Base-by-base conservation (phyloP, 2,888 invertebrate species). In the Drosophila antonietae region DNA sequence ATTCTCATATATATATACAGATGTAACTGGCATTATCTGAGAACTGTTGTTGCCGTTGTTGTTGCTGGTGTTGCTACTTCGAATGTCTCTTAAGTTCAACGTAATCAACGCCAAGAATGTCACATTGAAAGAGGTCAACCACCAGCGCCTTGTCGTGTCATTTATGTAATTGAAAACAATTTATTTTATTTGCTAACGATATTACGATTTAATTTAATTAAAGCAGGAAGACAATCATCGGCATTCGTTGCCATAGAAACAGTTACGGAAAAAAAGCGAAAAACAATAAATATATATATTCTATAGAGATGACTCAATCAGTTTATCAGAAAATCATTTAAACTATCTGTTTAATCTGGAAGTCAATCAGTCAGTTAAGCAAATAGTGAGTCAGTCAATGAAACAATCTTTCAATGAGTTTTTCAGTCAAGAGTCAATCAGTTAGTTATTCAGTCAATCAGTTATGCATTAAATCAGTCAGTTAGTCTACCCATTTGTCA, bases 51-150 rank as follows among this genome's bases (percentile, higher is more conserved):
- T 77, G 63, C 10, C 20, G 46, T 47, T 81, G 74, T 65, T 71
- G 75, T 73, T 78, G 79, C 75, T 23, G 82, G 66, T 58, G 71
- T 5, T 51, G 33, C 64, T 49, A 56, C 61, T n/a, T 35, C 51
- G 51, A 33, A 51, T 35, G 51, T 14, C 55, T 69, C 52, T 53
- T 15, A 68, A 68, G 80, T 73, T 83, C 76, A 84, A 68, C 68
- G 75, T 70, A 83, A 85, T 82, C 86, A 81, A 79, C 80, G 71
- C 58, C 63, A 80, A 90, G 90, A 90, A 86, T 90, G 90, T 90
- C 90, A 80, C 90, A 91, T 90, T 90, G 90, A 90, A 90, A 91
- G 91, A 90, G 90, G 91, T 91, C 91, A 89, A 88, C 83, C 90
- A 84, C 51, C 67, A 81, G 84, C 71, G 83, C 89, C 84, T 89